Evolutionary conservation across 2,888 invertebrate species (phyloP), one percentile per base, ranked within the genome.

Genomic region (Andricus curvator): DNA sequence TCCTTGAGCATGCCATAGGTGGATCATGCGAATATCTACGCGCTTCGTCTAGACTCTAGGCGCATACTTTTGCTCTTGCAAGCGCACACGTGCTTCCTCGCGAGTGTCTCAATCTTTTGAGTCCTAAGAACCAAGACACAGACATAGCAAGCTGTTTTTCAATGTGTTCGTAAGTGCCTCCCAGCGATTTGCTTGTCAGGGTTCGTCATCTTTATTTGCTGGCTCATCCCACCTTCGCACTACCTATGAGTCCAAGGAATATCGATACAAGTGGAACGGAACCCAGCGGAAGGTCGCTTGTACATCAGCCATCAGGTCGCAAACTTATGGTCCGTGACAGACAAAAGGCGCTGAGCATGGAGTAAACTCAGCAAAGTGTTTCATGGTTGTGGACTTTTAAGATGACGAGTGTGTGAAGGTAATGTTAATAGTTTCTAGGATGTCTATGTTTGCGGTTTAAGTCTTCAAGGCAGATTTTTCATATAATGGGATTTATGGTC

Each of bases 1-100:
- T 81, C 82, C 82, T 84, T 82, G 84, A 80, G 68, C 78, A 79
- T 80, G 64, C 82, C 82, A 79, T 81, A 82, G 79, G 77, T 78
- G 78, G 84, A 81, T 82, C 78, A 80, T 67, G 67, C 77, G 78
- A 81, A 80, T 80, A 80, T 79, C 64, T 80, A 56, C 33, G 74
- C 56, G 8, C 8, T 37, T 37, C 37, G 67, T 51, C 51, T 68
- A 48, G 56, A 74, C 74, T 74, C 33, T 56, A 51, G 29, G 60
- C 56, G 56, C 74, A 74, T 74, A 74, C 74, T 37, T 37, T 67
- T 56, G 37, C 56, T 64, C 20, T 74, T 56, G 33, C 83, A 78
- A 79, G 74, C 51, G 62, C 70, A 82, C 80, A 82, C 82, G 80
- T 77, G 78, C 44, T 68, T 67, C 37, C 41, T 67, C 41, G 41